Conservation (phyloP, 2,888 invertebrate species). For the Metallyticus violacea region DNA sequence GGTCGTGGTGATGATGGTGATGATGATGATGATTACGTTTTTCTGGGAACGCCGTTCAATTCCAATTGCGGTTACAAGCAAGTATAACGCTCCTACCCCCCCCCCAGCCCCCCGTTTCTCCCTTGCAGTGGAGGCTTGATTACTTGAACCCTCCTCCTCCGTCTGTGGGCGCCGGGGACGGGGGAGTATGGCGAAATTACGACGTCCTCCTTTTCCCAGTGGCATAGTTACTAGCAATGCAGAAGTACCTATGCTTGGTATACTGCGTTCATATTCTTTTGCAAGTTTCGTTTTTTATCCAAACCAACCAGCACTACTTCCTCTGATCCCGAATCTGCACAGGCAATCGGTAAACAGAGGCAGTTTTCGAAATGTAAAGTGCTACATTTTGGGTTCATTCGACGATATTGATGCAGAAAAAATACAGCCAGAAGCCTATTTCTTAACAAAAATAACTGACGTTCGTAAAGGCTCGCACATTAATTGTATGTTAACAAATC, state of each 20-base stretch:
- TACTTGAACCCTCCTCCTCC: not conserved
- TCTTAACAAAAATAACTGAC: no score
- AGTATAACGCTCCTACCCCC: not conserved
- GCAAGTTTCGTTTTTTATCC: not conserved
- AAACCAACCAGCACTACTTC: no score
- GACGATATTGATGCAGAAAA: no score
- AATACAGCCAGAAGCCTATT: no score
- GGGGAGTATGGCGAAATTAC: not conserved
- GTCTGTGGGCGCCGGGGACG: not conserved
- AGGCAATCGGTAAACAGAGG: not conserved
- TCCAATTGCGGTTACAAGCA: not conserved
- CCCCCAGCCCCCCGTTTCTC: not conserved
- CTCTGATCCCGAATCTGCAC: not conserved
- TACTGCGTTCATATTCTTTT: not conserved
- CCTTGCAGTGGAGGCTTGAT: not conserved
- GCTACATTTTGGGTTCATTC: no score
- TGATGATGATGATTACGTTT: not conserved
- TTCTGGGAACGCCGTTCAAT: not conserved
- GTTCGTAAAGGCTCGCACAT: no score
- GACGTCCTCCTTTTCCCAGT: not conserved
- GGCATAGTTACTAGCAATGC: not conserved
- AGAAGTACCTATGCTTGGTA: not conserved
- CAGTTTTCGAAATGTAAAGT: no score
- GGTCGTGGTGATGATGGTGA: not conserved
- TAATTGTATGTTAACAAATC: no score